Evolutionary conservation across 2,797 vertebrate genomes (phyloP), one percentile per base, ranked within the genome.

Genomic region (Acipenser oxyrinchus): DNA sequence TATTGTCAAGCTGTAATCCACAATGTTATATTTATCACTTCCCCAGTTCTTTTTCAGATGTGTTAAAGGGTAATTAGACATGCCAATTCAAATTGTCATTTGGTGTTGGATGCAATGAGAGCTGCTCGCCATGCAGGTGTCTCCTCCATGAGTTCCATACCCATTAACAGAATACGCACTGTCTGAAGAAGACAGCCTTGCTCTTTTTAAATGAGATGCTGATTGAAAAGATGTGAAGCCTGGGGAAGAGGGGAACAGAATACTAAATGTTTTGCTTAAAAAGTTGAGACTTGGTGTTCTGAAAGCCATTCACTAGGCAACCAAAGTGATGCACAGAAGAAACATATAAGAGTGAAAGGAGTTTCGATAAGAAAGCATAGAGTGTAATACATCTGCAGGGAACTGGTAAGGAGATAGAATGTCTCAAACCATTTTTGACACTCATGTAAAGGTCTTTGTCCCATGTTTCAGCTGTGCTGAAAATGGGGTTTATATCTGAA

Each of bases 1-100:
- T 49, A 49, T 13, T 61, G 51, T 50, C 70, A 63, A 58, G 11
- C 62, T 62, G 18, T 50, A 11, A 23, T 66, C 68, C 23, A 7
- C 51, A 58, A 55, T 67, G 6, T 3, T 13, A 13, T n/a, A n/a
- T 58, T 58, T 58, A 58, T 6, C 55, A 58, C 13, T 15, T 37
- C 48, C 50, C 57, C 10, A 15, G 58, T 23, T 68, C 55, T 60
- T 62, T 60, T 51, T 62, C 11, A 15, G 6, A 49, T 49, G 23
- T n/a, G 7, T 10, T 63, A 23, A 48, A 51, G 18, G 63, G 57
- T 67, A 72, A 78, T 81, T 76, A 80, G 79, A 68, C 78, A 77
- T 72, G 76, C 75, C 75, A 72, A 65, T 67, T 82, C 80, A 78
- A 71, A 78, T 79, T 74, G 73, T 67, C 71, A 72, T 74, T 73